Evolutionary conservation across 1,140 invertebrate genomes (phyloP), one percentile per base, ranked within the genome.

Genomic region (Pseudachorutes palmiensis): DNA sequence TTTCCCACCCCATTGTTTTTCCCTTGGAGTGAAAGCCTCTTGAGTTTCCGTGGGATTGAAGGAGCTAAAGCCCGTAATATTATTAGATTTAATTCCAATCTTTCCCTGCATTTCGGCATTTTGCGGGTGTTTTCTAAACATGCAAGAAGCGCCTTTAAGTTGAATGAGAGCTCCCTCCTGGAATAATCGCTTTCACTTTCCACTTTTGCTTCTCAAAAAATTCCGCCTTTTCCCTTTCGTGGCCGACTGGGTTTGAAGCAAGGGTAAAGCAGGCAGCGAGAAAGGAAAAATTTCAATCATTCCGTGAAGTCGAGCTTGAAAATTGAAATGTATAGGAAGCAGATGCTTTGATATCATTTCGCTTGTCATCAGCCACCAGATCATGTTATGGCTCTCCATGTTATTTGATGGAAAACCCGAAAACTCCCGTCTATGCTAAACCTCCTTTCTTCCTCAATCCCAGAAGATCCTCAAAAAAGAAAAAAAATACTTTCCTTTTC

Each of bases 311-410:
- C 70, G 66, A 73, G 75, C 75, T 72, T 75, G 73, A 76, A 75
- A 76, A 75, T 76, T 74, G 75, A 75, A 75, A 76, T 75, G 74
- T 74, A 74, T 74, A 71, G 67, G 49, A 55, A 65, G 62, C 72
- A 74, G 75, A 75, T 74, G 74, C 72, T 75, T 75, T 75, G 74
- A 76, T 76, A 75, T 75, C 73, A 75, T 75, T 76, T 76, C 64
- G 67, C 70, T 73, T 75, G 74, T 74, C 74, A 75, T 74, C 75
- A 72, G 69, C 70, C 68, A 67, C 67, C 69, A 70, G 51, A 55
- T 55, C 51, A 55, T 55, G 51, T 55, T 55, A 9, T 19, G 9
- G 36, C 36, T 69, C 70, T 75, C 70, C n/a, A 74, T 74, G 70
- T 75, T 72, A 75, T 75, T 74, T 75, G 67, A 74, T 72, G 69